These are phyloP conservation scores for Fulmarus glacialis DNA, from an alignment of 2,113 vertebrate species.

Conservation along the genomic window DNA sequence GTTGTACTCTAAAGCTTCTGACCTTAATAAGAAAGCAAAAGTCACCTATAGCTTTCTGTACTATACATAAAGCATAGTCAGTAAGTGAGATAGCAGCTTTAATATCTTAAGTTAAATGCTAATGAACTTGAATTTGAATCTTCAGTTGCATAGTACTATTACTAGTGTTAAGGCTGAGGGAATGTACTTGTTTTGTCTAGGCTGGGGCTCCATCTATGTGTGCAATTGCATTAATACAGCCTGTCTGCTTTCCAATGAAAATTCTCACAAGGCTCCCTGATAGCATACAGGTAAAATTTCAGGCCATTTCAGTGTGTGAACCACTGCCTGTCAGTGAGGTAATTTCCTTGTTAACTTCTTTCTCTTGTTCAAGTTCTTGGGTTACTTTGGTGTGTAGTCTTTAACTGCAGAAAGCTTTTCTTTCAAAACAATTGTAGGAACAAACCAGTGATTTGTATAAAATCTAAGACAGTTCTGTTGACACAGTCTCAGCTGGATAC, in stretches of 20 bases:
- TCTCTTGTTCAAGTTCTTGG: neutral
- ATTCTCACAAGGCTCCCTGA: neutral
- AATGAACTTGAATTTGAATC: neutral
- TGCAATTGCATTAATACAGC: neutral
- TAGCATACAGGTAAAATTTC: neutral
- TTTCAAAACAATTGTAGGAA: neutral
- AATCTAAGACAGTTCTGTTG: neutral
- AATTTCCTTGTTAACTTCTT: neutral
- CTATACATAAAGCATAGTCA: neutral
- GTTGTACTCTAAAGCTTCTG: neutral
- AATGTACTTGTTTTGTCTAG: neutral
- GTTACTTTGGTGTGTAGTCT: neutral
- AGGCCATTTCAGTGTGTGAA: neutral
- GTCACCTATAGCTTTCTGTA: neutral
- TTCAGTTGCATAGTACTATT: neutral
- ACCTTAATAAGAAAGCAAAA: neutral
- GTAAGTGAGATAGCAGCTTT: neutral
- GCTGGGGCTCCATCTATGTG: slow-evolving; percentile 13
- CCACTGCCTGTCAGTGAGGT: neutral
- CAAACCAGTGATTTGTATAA: neutral
- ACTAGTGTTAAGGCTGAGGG: neutral
- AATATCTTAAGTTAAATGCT: neutral
- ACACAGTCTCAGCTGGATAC: neutral
- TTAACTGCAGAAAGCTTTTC: neutral
- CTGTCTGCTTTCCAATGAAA: neutral